These are phyloP conservation scores for Exocentrus adspersus DNA, from an alignment of 2,888 invertebrate genomes.

Conservation along the genomic window DNA sequence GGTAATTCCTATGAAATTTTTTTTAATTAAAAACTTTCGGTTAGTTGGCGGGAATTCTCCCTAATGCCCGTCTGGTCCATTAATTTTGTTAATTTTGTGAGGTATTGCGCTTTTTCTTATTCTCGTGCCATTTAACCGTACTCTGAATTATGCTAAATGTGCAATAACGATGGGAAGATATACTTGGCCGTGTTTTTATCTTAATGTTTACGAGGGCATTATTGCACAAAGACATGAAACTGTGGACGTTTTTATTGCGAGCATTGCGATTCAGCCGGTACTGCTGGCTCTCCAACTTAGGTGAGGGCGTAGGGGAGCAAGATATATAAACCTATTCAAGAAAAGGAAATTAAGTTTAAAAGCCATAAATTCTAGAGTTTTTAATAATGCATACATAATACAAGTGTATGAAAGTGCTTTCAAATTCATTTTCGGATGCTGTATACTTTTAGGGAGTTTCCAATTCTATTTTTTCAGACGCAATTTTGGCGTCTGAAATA, in stretches of 20 bases:
- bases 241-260: constrained; percentile 27
- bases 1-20: constrained; percentile 49
- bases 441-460: too few species aligned
- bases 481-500: too few species aligned
- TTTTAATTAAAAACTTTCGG: constrained; percentile 52
- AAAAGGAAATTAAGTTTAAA: not conserved
- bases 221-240: constrained; percentile 48
- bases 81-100: constrained; percentile 55
- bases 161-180: constrained; percentile 54
- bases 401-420: too few species aligned
- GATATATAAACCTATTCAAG: not conserved
- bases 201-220: constrained; percentile 48
- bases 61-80: constrained; percentile 52
- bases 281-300: not conserved
- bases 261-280: constrained; percentile 36
- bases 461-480: too few species aligned
- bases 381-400: too few species aligned
- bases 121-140: constrained; percentile 54
- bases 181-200: constrained; percentile 49
- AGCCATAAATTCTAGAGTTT: not conserved
- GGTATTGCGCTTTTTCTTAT: constrained; percentile 50
- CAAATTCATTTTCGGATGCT: too few species aligned
- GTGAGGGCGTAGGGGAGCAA: not conserved
- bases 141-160: constrained; percentile 52
- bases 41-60: constrained; percentile 33